These are phyloP conservation scores for Galaxea fascicularis DNA, from an alignment of 92 coral and sea anemone species.

Conservation along the genomic window DNA sequence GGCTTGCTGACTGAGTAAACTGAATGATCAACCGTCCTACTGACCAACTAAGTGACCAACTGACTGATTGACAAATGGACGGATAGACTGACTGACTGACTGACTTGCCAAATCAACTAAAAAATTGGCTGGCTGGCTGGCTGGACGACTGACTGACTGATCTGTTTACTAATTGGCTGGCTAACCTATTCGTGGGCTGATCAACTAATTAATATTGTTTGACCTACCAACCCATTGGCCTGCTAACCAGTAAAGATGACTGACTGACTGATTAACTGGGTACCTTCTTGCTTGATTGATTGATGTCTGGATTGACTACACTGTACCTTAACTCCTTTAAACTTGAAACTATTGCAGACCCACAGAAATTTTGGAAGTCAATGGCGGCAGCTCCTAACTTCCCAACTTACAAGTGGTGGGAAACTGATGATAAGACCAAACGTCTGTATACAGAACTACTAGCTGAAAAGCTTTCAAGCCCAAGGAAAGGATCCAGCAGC, in stretches of 20 bases:
- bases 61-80: neutral
- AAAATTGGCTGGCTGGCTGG: neutral
- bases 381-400: conserved; percentile 73
- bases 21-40: neutral
- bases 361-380: neutral
- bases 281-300: neutral
- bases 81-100: neutral
- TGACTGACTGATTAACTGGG: neutral
- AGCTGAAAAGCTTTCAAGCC: conserved; percentile 82
- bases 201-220: too few species aligned
- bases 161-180: too few species aligned
- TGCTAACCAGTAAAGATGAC: neutral
- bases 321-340: neutral
- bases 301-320: neutral
- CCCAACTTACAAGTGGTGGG: conserved; percentile 94
- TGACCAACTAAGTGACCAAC: neutral
- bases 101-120: neutral
- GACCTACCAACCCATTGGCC: neutral
- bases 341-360: neutral
- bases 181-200: neutral
- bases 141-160: neutral
- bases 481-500: conserved; percentile 48
- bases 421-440: conserved; percentile 88
- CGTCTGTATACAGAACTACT: conserved; percentile 89
- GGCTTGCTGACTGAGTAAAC: neutral